These are phyloP conservation scores for Ophthalmolycus amberensis DNA, from an alignment of 2,113 vertebrate genomes.

Conservation along the genomic window DNA sequence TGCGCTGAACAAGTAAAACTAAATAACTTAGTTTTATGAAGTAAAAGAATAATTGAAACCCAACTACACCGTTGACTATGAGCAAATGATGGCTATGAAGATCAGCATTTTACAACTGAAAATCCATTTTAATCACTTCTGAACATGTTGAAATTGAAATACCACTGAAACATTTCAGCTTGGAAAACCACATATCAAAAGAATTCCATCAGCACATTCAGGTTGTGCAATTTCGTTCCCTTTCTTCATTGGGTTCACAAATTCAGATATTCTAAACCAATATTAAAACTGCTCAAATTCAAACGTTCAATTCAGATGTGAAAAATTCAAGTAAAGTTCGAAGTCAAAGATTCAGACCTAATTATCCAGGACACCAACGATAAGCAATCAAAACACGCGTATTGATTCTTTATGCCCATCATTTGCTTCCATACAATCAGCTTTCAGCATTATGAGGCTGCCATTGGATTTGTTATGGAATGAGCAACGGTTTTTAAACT, in stretches of 20 bases:
- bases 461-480: background rate
- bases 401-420: background rate
- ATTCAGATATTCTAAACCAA: background rate
- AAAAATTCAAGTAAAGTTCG: background rate
- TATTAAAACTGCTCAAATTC: background rate
- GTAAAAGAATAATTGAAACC: background rate
- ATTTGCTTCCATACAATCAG: background rate
- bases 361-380: background rate
- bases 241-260: background rate
- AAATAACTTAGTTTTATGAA: background rate
- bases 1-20: conserved; percentile 16
- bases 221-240: background rate
- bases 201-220: no score
- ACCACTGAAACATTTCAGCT: background rate
- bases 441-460: background rate
- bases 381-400: background rate
- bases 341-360: background rate
- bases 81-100: background rate
- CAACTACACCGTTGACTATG: background rate
- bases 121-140: background rate
- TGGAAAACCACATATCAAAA: background rate
- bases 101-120: background rate
- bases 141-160: background rate
- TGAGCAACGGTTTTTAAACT: conserved; percentile 6
- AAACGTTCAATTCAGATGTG: background rate